These are phyloP conservation scores for Gopherus flavomarginatus DNA, from an alignment of 2,113 vertebrate species.

Conservation along the genomic window DNA sequence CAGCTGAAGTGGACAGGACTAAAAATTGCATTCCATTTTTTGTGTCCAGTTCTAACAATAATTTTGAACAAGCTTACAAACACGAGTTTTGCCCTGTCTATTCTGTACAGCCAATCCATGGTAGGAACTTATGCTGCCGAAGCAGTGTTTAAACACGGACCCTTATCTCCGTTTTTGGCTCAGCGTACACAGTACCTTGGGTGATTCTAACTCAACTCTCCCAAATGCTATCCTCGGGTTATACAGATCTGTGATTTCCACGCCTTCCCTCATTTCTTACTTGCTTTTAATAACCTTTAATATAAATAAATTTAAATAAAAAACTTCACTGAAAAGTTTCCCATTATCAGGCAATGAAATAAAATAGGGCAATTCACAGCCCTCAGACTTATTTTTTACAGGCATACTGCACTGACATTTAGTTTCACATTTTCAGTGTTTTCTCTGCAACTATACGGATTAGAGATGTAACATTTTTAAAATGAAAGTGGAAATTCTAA, in stretches of 20 bases:
- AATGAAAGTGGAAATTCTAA: neutral
- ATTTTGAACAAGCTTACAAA: neutral
- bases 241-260: neutral
- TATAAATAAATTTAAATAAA: neutral
- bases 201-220: neutral
- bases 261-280: neutral
- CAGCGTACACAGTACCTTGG: accelerated
- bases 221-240: accelerated
- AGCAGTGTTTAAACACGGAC: neutral
- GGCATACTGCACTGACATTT: neutral
- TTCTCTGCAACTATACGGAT: neutral
- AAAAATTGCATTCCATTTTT: neutral
- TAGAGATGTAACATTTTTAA: neutral
- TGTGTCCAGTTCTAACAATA: neutral
- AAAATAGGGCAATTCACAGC: neutral
- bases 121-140: accelerated
- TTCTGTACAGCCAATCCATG: neutral
- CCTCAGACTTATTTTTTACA: neutral
- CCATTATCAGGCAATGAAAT: neutral
- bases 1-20: neutral
- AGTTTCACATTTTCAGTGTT: neutral
- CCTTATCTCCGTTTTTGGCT: neutral
- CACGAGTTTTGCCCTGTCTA: neutral
- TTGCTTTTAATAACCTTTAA: neutral
- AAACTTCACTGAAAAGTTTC: neutral